Conservation (phyloP, 2,113 vertebrate genomes). For the Monarcha castaneiventris region DNA sequence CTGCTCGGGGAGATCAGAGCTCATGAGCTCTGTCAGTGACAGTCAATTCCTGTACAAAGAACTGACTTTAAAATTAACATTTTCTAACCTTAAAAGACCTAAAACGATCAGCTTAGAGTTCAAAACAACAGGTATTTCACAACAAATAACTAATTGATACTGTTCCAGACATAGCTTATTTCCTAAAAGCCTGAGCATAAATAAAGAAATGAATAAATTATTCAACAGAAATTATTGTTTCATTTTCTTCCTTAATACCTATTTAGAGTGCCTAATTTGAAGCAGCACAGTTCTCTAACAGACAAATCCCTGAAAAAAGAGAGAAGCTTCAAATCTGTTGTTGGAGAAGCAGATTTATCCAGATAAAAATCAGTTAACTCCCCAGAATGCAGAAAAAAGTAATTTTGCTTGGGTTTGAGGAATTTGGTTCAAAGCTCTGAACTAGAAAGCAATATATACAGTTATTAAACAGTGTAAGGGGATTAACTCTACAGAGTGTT, state of each 20-base stretch:
- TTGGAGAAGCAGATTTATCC: slow-evolving; percentile 21
- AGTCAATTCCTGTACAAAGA: background rate
- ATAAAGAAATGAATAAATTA: background rate
- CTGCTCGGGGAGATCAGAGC: background rate
- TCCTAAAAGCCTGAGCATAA: background rate
- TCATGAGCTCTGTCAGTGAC: background rate
- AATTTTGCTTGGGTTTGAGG: slow-evolving; percentile 58
- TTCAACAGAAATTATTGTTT: background rate
- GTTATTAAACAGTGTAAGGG: slow-evolving; percentile 61
- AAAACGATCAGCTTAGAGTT: background rate
- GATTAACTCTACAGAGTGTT: slow-evolving; percentile 61
- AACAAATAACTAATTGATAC: background rate
- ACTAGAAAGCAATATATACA: slow-evolving; percentile 62
- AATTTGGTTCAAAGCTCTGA: slow-evolving; percentile 61
- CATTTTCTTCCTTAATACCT: background rate
- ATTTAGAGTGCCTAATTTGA: background rate
- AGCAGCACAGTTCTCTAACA: background rate
- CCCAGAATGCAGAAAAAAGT: slow-evolving; percentile 34
- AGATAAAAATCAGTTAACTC: slow-evolving; percentile 52
- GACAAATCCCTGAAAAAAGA: background rate
- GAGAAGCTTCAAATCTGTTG: background rate
- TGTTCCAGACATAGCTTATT: background rate
- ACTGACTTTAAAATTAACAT: background rate
- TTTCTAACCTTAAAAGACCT: background rate
- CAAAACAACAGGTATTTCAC: background rate